Conservation (phyloP, 2,113 vertebrate species). For the Phaethornis superciliosus region DNA sequence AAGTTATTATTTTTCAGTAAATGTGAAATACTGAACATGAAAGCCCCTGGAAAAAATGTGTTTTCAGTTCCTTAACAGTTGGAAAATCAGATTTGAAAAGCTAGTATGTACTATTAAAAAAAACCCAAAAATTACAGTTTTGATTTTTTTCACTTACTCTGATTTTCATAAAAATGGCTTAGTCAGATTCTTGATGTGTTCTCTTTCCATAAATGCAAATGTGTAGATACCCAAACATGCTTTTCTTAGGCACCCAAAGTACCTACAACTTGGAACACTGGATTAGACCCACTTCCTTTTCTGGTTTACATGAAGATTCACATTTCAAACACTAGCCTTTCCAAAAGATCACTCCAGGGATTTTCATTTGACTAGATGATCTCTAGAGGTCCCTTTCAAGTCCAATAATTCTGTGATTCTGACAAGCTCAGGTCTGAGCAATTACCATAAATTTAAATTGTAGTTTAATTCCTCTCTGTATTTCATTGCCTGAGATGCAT, state of each 20-base stretch:
- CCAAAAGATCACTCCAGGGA: background rate
- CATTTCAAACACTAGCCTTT: background rate
- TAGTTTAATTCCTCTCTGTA: background rate
- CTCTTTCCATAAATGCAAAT: background rate
- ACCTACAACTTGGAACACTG: background rate
- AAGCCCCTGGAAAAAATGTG: background rate
- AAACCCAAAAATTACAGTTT: background rate
- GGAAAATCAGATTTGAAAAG: background rate
- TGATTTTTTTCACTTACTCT: background rate
- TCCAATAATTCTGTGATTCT: background rate
- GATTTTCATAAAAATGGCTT: background rate
- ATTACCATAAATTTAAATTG: background rate
- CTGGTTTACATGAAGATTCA: background rate
- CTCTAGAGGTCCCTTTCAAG: no score
- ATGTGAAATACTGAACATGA: background rate
- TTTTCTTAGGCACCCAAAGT: background rate
- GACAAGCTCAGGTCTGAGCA: background rate
- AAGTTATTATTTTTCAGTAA: background rate
- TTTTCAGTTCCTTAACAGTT: background rate
- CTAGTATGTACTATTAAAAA: background rate
- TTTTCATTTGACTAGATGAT: background rate
- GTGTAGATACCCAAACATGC: background rate
- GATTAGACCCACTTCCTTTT: background rate
- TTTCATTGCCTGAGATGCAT: background rate
- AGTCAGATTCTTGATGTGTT: background rate